These are phyloP conservation scores for Orthonychiurus folsomi DNA, from an alignment of 2,888 invertebrate genomes.

Conservation along the genomic window DNA sequence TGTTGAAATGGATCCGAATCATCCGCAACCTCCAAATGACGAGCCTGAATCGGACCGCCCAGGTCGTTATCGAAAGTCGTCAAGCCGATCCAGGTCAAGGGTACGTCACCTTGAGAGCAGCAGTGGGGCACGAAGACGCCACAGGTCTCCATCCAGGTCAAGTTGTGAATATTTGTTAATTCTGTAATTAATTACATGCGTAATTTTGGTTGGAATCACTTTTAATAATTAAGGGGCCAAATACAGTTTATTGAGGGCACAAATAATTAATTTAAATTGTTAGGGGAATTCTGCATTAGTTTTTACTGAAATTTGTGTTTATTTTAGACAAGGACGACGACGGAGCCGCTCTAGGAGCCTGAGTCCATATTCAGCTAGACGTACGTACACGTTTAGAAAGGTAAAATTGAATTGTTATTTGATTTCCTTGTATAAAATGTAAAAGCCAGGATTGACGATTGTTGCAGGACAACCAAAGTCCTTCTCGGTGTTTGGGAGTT, in stretches of 20 bases:
- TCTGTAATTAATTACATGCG: too few relatives aligned
- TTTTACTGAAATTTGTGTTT: not conserved
- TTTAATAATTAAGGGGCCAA: too few relatives aligned
- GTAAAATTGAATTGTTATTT: slow-evolving; percentile 13
- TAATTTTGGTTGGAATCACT: too few relatives aligned
- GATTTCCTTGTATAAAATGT: slow-evolving; percentile 1
- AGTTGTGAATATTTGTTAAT: not conserved
- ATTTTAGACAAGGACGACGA: slow-evolving; percentile 13
- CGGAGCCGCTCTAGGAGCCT: slow-evolving; percentile 31
- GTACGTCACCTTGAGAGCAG: too few relatives aligned
- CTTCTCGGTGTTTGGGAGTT: slow-evolving; percentile 50
- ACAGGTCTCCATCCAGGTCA: not conserved
- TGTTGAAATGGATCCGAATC: too few relatives aligned
- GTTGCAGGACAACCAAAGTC: slow-evolving; percentile 47
- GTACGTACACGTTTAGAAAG: slow-evolving; percentile 25
- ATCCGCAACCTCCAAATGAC: too few relatives aligned
- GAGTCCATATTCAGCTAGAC: slow-evolving; percentile 31
- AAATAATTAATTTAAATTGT: not conserved
- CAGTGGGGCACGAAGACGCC: not conserved
- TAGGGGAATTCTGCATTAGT: too few relatives aligned
- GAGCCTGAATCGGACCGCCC: too few relatives aligned
- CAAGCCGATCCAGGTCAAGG: not conserved
- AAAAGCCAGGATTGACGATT: slow-evolving; percentile 13
- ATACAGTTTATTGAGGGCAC: too few relatives aligned
- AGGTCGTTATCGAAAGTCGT: too few relatives aligned